phyloP scores from a whole-genome alignment of 2,888 invertebrate genomes.

The Charanyca ferruginea region DNA sequence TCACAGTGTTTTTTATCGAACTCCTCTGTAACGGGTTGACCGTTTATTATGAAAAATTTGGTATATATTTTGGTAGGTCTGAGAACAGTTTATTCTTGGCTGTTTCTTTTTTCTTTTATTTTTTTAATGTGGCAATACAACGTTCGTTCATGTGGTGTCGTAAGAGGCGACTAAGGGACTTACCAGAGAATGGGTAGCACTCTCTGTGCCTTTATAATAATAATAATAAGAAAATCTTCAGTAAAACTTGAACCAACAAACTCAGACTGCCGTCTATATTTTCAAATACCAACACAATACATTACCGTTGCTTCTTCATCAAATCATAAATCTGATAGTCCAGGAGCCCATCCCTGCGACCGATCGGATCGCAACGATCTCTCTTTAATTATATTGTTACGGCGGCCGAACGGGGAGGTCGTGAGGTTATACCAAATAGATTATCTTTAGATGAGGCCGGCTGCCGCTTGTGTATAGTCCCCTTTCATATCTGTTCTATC shows the following conservation, averaged over 20 bases:
- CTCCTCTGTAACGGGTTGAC: no score
- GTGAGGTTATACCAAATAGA: slow-evolving; percentile 90
- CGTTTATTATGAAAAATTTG: no score
- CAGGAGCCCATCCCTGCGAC: slow-evolving; percentile 66
- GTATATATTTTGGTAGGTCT: no score
- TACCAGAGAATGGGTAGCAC: no score
- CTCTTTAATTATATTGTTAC: slow-evolving; percentile 91
- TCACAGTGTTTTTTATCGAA: no score
- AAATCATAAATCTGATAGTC: slow-evolving; percentile 61
- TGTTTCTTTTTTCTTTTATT: no score
- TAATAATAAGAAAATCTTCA: no score
- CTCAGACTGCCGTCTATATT: slow-evolving; percentile 13
- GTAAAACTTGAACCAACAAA: not conserved
- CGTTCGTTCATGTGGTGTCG: no score
- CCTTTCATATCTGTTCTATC: slow-evolving; percentile 84
- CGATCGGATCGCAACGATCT: slow-evolving; percentile 78
- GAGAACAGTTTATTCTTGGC: no score
- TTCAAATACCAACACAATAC: slow-evolving; percentile 40
- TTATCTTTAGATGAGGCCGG: slow-evolving; percentile 84
- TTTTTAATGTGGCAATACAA: no score
- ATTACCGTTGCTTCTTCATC: slow-evolving; percentile 62
- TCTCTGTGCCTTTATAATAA: no score
- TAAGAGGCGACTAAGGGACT: no score
- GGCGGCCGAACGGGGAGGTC: slow-evolving; percentile 84
- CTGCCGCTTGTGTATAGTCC: slow-evolving; percentile 75